Percentiles rank a stretch among this genome's conserved stretches.
Evolutionary conservation across 1,140 invertebrate species (phyloP).

Genomic region (Chlorops oryzae): DNA sequence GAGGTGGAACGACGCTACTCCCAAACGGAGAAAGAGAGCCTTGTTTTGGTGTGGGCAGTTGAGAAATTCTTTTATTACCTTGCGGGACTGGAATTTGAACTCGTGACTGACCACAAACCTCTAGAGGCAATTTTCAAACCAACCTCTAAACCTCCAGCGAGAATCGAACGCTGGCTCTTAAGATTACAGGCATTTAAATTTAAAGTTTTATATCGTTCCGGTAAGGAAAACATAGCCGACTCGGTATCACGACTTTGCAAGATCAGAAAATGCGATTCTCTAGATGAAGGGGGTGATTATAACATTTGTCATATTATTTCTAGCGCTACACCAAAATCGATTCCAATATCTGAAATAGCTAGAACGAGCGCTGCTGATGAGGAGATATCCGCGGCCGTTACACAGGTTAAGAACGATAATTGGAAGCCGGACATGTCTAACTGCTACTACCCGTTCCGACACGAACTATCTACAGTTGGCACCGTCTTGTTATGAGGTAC

Average conservation of each 20-base stretch:
- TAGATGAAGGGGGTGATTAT: conserved; percentile 6
- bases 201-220: conserved; percentile 1
- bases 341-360: conserved; percentile 15
- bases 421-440: no score
- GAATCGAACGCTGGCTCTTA: conserved; percentile 7
- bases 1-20: conserved; percentile 42
- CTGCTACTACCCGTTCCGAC: no score
- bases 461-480: no score
- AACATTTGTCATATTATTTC: conserved; percentile 15
- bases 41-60: conserved; percentile 37
- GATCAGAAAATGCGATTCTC: not conserved
- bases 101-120: conserved; percentile 37
- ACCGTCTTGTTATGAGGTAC: no score
- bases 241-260: conserved; percentile 7
- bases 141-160: conserved; percentile 7
- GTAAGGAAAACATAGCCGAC: conserved; percentile 8
- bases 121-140: conserved; percentile 20
- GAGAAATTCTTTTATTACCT: conserved; percentile 38
- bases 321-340: conserved; percentile 3
- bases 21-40: conserved; percentile 47
- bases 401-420: no score
- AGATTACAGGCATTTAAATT: conserved; percentile 9
- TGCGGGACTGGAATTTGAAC: conserved; percentile 28
- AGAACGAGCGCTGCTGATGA: conserved; percentile 15
- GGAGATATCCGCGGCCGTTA: no score